A percentile compares a stretch with the other conserved stretches of the same genome.
These are phyloP conservation scores for Drymodes brunneopygia DNA, from an alignment of 2,113 vertebrate genomes.

Conservation along the genomic window DNA sequence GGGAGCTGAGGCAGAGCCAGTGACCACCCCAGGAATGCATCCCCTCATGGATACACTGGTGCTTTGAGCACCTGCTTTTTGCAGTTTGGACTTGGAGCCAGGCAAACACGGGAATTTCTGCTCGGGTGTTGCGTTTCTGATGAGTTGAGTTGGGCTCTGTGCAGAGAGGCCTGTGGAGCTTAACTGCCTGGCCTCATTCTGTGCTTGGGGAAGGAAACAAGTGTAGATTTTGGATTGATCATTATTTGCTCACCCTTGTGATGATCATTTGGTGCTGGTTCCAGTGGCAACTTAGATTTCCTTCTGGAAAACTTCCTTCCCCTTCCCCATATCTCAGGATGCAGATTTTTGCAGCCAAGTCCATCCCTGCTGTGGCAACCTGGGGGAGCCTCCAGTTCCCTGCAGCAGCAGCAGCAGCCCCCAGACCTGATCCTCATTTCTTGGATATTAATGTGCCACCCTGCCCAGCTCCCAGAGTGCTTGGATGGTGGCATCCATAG, in stretches of 20 bases:
- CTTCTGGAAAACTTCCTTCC: not conserved
- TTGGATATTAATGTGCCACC: not conserved
- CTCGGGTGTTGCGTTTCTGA: fast-evolving
- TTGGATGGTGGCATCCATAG: fast-evolving
- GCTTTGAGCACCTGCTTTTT: not conserved
- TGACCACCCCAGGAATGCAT: not conserved
- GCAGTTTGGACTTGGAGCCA: not conserved
- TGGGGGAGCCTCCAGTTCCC: fast-evolving
- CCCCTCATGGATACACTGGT: fast-evolving
- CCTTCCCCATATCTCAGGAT: not conserved
- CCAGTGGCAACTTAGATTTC: fast-evolving
- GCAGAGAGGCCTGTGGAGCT: not conserved
- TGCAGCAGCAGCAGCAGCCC: not conserved
- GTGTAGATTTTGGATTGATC: not conserved
- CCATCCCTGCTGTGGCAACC: not conserved
- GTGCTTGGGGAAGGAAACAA: not conserved
- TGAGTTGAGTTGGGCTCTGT: fast-evolving
- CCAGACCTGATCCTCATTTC: not conserved
- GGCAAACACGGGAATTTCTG: not conserved
- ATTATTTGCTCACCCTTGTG: not conserved
- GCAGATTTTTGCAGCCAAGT: not conserved
- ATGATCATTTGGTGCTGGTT: fast-evolving
- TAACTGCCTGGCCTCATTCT: not conserved
- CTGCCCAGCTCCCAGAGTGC: not conserved
- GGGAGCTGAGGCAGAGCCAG: not conserved